Percentiles rank a stretch among this genome's conserved stretches.
These are phyloP conservation scores for Colinus virginianus DNA, from an alignment of 2,113 vertebrate genomes.

Conservation along the genomic window DNA sequence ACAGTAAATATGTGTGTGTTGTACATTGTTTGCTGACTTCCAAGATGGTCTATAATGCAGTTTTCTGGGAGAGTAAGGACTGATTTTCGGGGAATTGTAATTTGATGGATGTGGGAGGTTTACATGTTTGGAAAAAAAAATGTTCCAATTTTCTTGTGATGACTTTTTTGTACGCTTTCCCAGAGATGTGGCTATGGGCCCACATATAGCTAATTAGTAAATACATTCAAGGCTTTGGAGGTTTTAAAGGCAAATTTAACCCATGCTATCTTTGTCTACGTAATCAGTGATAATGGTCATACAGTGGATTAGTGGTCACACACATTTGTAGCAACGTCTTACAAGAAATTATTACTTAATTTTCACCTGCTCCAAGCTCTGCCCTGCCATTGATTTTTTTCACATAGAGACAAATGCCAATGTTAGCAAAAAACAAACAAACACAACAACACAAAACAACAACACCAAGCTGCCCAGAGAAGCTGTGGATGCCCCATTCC, in stretches of 20 bases:
- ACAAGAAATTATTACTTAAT: background rate
- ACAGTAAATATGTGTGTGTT: background rate
- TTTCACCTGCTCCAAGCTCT: background rate
- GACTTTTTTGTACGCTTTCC: constrained; percentile 38
- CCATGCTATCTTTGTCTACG: background rate
- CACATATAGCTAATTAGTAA: constrained; percentile 14
- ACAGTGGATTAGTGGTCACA: background rate
- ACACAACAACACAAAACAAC: no score
- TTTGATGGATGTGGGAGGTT: constrained; percentile 18
- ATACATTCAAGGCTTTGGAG: background rate
- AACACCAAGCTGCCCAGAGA: no score
- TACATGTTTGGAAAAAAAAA: background rate
- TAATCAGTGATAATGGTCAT: no score
- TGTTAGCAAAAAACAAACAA: background rate
- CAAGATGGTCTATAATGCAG: background rate
- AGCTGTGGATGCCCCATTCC: no score
- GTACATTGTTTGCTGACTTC: background rate
- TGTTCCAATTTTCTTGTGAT: constrained; percentile 28
- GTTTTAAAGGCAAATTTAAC: background rate
- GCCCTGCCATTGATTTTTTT: background rate
- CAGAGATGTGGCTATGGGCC: background rate
- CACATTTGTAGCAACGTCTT: background rate
- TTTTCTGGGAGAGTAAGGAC: constrained; percentile 31
- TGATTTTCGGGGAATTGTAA: background rate
- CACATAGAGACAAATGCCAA: background rate